These are phyloP conservation scores for Eupithecia tripunctaria DNA, from an alignment of 2,888 invertebrate species.

Conservation along the genomic window DNA sequence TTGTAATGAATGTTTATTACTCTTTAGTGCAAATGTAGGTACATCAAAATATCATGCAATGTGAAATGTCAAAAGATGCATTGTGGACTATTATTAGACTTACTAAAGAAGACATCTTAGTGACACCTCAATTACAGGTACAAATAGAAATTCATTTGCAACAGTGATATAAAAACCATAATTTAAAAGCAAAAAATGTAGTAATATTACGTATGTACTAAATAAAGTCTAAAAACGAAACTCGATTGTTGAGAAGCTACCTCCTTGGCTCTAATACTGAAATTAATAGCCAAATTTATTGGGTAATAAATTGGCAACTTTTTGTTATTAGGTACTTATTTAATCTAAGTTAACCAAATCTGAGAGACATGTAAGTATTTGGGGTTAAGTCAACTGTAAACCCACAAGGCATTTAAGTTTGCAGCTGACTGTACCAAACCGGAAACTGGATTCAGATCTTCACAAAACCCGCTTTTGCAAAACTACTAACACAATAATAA, in stretches of 20 bases:
- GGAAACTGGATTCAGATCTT: constrained; percentile 24
- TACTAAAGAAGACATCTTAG: no score
- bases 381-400: not conserved
- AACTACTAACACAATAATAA: constrained; percentile 15
- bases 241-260: not conserved
- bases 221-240: not conserved
- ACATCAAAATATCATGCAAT: no score
- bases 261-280: not conserved
- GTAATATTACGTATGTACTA: no score
- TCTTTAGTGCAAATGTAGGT: no score
- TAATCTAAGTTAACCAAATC: not conserved
- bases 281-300: not conserved
- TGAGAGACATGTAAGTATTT: not conserved
- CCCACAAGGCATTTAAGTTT: not conserved
- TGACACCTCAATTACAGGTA: no score
- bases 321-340: no score
- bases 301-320: not conserved
- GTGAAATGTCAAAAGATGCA: no score
- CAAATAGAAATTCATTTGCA: no score
- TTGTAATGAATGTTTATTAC: no score
- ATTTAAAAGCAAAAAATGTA: no score
- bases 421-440: not conserved
- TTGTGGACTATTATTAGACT: no score
- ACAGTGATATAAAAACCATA: no score
- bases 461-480: constrained; percentile 11